These are phyloP conservation scores for Festucalex cinctus DNA, from an alignment of 2,113 vertebrate species.

Conservation along the genomic window DNA sequence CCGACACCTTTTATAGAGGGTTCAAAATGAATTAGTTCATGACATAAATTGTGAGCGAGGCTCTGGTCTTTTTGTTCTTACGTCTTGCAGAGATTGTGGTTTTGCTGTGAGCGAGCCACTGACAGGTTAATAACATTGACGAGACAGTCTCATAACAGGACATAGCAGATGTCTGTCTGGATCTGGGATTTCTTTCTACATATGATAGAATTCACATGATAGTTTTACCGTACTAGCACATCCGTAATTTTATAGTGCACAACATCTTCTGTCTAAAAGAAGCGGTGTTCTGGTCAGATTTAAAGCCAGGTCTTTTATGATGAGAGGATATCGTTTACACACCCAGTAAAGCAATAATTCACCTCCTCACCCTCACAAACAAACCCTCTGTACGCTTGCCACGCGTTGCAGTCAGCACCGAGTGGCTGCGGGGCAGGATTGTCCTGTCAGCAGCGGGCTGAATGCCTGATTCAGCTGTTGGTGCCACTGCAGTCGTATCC, in stretches of 20 bases:
- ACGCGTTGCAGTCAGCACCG: conserved; percentile 20
- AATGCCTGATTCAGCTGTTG: conserved; percentile 55
- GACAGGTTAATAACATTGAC: conserved; percentile 3
- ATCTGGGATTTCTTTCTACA: too few relatives aligned
- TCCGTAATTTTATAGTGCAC: background rate
- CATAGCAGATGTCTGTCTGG: conserved; percentile 15
- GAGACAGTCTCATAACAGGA: conserved; percentile 20
- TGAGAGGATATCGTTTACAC: conserved; percentile 21
- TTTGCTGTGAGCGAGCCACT: background rate
- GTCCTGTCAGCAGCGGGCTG: conserved; percentile 48
- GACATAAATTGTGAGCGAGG: conserved; percentile 44
- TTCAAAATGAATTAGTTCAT: conserved; percentile 48
- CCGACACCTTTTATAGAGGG: conserved; percentile 33
- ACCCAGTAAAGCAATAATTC: conserved; percentile 11
- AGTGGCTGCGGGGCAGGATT: conserved; percentile 41
- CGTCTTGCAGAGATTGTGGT: conserved; percentile 39
- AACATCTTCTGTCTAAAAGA: background rate
- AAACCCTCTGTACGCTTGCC: conserved; percentile 6
- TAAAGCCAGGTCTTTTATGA: conserved; percentile 14
- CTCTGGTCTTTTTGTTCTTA: conserved; percentile 32
- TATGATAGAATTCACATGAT: too few relatives aligned
- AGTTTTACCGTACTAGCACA: too few relatives aligned
- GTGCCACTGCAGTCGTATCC: conserved; percentile 37
- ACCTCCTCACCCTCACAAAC: conserved; percentile 8
- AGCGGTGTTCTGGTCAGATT: background rate